Conservation (phyloP, 2,797 vertebrate species). For the Rhabdomys pumilio region DNA sequence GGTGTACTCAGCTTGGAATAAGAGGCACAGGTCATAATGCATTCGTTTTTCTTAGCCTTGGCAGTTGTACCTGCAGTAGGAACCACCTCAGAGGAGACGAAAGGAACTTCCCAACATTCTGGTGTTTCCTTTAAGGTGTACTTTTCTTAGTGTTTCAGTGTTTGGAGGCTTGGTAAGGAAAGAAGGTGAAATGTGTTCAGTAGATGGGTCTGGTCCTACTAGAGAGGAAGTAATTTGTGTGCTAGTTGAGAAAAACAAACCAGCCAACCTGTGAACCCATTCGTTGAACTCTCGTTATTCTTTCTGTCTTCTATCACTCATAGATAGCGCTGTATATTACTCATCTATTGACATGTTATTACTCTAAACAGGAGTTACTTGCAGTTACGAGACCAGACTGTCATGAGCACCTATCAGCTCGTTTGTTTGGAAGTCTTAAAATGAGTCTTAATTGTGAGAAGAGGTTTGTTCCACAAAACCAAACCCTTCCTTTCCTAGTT, state of each 20-base stretch:
- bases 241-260: neutral
- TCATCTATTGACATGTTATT: neutral
- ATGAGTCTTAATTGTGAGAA: neutral
- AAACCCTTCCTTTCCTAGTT: constrained; percentile 42
- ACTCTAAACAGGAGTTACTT: neutral
- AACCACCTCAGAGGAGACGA: neutral
- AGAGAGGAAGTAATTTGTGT: neutral
- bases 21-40: neutral
- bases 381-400: neutral
- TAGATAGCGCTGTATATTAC: neutral
- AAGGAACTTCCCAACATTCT: neutral
- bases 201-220: neutral
- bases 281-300: neutral
- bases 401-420: neutral
- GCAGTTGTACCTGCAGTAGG: neutral
- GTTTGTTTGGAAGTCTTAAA: constrained; percentile 52
- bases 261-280: neutral
- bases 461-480: neutral
- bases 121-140: neutral
- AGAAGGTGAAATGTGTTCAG: neutral
- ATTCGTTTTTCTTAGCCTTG: constrained; percentile 35
- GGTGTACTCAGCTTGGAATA: neutral
- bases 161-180: neutral
- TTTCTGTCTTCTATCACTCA: neutral
- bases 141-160: constrained; percentile 16